Conservation (phyloP, 2,797 vertebrate species). For the Scleropages formosus region DNA sequence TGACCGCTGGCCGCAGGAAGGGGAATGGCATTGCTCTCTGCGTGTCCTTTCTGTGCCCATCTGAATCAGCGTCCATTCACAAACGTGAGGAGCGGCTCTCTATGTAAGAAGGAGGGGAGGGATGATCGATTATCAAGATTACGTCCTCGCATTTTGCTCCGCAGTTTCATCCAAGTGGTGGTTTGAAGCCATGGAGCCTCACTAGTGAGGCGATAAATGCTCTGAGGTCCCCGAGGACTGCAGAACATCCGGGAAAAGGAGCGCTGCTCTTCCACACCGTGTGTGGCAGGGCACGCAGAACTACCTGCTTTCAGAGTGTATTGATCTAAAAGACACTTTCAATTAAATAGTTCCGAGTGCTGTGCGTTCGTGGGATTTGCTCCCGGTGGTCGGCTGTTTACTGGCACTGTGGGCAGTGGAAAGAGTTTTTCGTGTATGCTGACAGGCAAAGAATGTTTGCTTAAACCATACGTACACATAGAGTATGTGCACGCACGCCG, state of each 20-base stretch:
- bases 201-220: not conserved
- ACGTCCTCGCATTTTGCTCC: not conserved
- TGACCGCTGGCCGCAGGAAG: not conserved
- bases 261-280: not conserved
- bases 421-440: too few relatives aligned
- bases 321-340: slow-evolving; percentile 11
- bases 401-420: too few relatives aligned
- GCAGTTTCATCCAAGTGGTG: not conserved
- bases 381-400: too few relatives aligned
- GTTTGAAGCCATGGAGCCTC: not conserved
- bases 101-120: not conserved
- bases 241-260: not conserved
- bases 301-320: slow-evolving; percentile 9
- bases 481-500: too few relatives aligned
- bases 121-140: not conserved
- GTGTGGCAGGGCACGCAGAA: not conserved
- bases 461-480: too few relatives aligned
- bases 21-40: not conserved
- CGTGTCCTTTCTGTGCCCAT: too few relatives aligned
- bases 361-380: too few relatives aligned
- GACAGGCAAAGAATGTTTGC: too few relatives aligned
- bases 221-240: not conserved
- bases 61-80: not conserved
- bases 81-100: not conserved
- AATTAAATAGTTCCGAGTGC: slow-evolving; percentile 13